phyloP scores from a whole-genome alignment of 2,797 vertebrate species.

The Phalloptychus januarius region DNA sequence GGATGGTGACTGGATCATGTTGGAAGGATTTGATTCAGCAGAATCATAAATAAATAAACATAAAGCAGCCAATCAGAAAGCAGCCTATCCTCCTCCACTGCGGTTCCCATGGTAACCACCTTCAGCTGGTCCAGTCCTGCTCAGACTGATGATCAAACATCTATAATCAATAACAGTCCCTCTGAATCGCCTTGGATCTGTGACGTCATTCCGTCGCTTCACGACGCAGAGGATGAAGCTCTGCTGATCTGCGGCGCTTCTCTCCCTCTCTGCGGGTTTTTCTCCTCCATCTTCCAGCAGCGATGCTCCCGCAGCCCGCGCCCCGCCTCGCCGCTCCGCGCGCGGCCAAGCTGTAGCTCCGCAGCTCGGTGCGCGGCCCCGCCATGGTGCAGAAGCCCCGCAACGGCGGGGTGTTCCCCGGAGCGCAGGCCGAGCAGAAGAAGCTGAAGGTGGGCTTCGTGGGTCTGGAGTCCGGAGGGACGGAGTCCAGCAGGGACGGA shows the following conservation, averaged over 20 bases:
- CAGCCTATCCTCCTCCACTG: background rate
- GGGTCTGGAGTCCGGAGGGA: constrained; percentile 89
- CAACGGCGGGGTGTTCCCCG: constrained; percentile 94
- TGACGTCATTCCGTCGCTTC: constrained; percentile 51
- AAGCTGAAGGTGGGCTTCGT: constrained; percentile 98
- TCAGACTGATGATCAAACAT: background rate
- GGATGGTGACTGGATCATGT: background rate
- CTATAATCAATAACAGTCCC: background rate
- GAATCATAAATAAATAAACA: background rate
- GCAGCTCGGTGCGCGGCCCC: constrained; percentile 18
- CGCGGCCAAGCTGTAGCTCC: constrained; percentile 7
- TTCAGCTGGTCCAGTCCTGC: constrained; percentile 3
- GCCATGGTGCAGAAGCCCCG: constrained; percentile 93
- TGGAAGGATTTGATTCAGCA: background rate
- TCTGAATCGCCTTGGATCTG: background rate
- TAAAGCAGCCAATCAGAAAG: constrained; percentile 1
- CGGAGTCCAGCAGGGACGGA: constrained; percentile 91
- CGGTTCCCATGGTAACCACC: constrained; percentile 8
- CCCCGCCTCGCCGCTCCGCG: constrained; percentile 13
- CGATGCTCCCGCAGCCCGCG: constrained; percentile 51
- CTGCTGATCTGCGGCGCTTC: constrained; percentile 33
- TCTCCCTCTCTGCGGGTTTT: constrained; percentile 4
- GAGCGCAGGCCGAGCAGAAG: constrained; percentile 87
- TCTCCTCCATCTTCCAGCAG: constrained; percentile 7
- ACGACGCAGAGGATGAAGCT: constrained; percentile 26